A percentile compares a stretch with the other conserved stretches of the same genome.
Evolutionary conservation across 2,888 invertebrate genomes (phyloP).

Genomic region (Ophion costatus): DNA sequence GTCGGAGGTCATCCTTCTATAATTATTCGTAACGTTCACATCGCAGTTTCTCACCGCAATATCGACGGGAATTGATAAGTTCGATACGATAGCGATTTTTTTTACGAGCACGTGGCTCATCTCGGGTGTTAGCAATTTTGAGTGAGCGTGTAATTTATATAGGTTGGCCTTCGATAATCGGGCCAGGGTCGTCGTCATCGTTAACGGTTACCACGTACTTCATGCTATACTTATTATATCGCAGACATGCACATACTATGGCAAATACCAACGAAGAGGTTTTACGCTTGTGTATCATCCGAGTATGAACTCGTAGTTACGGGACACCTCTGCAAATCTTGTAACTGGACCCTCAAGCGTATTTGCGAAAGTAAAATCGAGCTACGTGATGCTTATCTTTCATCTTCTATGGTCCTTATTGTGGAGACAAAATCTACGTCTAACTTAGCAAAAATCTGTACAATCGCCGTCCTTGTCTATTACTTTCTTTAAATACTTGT

Average conservation of each 20-base stretch:
- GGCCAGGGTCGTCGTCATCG: constrained; percentile 68
- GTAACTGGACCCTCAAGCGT: constrained; percentile 34
- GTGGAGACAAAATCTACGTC: neutral
- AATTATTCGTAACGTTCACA: constrained; percentile 4
- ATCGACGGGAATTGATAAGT: neutral
- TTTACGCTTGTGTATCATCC: neutral
- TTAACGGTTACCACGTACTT: constrained; percentile 33
- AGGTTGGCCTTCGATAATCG: constrained; percentile 65
- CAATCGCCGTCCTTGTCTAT: too few relatives aligned
- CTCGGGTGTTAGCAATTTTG: constrained; percentile 60
- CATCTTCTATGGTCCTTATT: neutral
- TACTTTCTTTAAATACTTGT: neutral
- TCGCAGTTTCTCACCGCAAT: neutral
- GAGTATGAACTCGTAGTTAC: constrained; percentile 42
- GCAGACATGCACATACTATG: neutral
- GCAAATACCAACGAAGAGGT: neutral
- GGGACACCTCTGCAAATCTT: constrained; percentile 49
- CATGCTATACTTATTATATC: constrained; percentile 24
- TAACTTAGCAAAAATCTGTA: neutral
- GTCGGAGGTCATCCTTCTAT: constrained; percentile 1
- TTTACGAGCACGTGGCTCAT: constrained; percentile 17
- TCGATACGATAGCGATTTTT: neutral
- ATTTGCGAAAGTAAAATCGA: constrained; percentile 57
- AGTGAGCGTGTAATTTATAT: constrained; percentile 63
- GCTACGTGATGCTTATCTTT: constrained; percentile 37